Base-by-base conservation (phyloP, 2,797 vertebrate species). In the Moxostoma hubbsi region DNA sequence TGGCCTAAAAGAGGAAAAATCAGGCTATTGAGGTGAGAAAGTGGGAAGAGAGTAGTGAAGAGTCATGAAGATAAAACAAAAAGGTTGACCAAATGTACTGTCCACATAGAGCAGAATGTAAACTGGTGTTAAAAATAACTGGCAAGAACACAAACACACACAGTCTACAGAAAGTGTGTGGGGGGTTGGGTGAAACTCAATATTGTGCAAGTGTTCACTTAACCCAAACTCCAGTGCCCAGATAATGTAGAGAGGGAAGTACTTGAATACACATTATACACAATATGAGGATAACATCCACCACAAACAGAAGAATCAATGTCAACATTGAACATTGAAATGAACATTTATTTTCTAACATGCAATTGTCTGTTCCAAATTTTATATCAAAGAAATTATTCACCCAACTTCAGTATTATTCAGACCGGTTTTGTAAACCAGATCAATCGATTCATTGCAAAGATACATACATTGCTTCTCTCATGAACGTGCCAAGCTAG, bases 71-170 rank as follows among this genome's bases (percentile, higher is more conserved):
- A 64, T 11, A 5, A 75, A 69, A 6, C 57, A 43, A n/a, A 36
- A 71, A 51, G 66, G 59, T 63, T 43, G 18, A 43, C 10, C 16
- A 7, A 16, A 76, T 16, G 10, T 55, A 63, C 80, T 70, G 86
- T 90, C 91, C 89, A 89, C 87, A 88, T 36, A 86, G 81, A 85
- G 72, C 83, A 80, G 86, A 88, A 88, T 83, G 87, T 87, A 92
- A 93, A 92, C 87, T 88, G 81, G 81, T 84, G 87, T 82, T 92
- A 90, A 89, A 93, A 93, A 93, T 93, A 92, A 88, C 90, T 78
- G 53, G 46, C 69, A 71, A 74, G 63, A 12, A 61, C 77, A 79
- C 65, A 45, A 73, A 70, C 82, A 61, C 11, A 68, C 82, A 82
- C 7, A 45, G 5, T 53, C 16, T 36, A 68, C 64, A 59, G 18